phyloP scores from a whole-genome alignment of 2,113 vertebrate genomes.

The Dipodomys spectabilis region DNA sequence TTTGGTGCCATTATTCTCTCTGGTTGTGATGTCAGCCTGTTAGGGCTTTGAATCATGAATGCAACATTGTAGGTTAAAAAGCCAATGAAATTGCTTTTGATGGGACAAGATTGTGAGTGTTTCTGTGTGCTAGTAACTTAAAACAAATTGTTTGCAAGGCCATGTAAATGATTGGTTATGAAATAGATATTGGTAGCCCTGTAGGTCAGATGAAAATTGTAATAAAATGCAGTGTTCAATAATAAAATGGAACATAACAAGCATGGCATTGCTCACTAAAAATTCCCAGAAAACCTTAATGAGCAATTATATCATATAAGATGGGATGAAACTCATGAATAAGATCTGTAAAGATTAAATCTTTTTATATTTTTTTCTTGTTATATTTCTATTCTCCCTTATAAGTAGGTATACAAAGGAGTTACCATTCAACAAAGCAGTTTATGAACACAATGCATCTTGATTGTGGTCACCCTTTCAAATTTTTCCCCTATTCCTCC shows the following conservation, averaged over 20 bases:
- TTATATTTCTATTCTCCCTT: no score
- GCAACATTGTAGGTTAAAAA: neutral
- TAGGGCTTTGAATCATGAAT: slow-evolving; percentile 34
- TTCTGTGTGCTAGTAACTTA: neutral
- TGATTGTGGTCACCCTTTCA: no score
- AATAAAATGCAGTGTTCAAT: neutral
- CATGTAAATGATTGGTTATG: neutral
- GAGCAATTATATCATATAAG: neutral
- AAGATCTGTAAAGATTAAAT: neutral
- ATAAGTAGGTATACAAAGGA: no score
- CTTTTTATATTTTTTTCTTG: no score
- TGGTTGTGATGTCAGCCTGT: slow-evolving; percentile 50
- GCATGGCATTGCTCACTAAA: slow-evolving; percentile 33
- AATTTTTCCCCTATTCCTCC: no score
- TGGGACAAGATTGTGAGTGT: neutral
- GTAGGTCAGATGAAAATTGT: neutral
- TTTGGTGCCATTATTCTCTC: slow-evolving; percentile 71
- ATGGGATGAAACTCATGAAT: neutral
- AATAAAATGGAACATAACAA: neutral
- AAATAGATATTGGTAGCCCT: neutral
- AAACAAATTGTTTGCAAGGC: slow-evolving; percentile 21
- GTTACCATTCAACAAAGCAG: no score
- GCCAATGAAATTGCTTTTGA: neutral
- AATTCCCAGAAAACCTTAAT: neutral
- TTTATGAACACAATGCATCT: no score